phyloP scores from a whole-genome alignment of 2,113 vertebrate genomes.

The Bufo gargarizans region DNA sequence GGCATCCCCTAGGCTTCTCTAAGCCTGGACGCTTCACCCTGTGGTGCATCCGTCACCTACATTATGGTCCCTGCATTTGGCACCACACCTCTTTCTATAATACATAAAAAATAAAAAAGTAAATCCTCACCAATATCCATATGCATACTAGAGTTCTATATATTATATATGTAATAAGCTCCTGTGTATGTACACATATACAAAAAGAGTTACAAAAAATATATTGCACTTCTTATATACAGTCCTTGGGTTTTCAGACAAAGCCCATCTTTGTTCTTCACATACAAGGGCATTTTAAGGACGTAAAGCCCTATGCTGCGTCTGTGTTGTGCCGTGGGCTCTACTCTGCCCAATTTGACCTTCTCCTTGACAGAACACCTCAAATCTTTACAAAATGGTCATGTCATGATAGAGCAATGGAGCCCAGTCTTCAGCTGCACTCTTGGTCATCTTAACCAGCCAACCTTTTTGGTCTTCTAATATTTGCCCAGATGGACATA shows the following conservation, averaged over 20 bases:
- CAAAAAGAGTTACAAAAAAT: constrained; percentile 69
- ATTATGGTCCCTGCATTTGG: not conserved
- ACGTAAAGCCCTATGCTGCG: not conserved
- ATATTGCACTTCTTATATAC: constrained; percentile 77
- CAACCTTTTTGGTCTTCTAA: not conserved
- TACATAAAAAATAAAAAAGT: not conserved
- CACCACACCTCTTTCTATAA: constrained; percentile 2
- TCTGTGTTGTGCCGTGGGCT: not conserved
- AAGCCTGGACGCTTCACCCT: not conserved
- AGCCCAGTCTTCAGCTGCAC: not conserved
- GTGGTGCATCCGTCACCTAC: not conserved
- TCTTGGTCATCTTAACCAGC: not conserved
- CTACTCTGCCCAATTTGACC: not conserved
- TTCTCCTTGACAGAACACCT: constrained; percentile 2
- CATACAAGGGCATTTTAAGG: constrained; percentile 65
- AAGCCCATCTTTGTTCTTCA: constrained; percentile 69
- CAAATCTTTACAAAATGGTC: not conserved
- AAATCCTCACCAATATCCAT: constrained; percentile 61
- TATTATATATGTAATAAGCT: constrained; percentile 68
- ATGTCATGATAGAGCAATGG: not conserved
- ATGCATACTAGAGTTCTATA: constrained; percentile 67
- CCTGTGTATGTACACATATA: constrained; percentile 79
- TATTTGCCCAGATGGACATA: not conserved
- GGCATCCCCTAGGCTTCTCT: not conserved
- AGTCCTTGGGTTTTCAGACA: constrained; percentile 61